phyloP scores from a whole-genome alignment of 2,797 vertebrate species.

The Syngnathus rostellatus region DNA sequence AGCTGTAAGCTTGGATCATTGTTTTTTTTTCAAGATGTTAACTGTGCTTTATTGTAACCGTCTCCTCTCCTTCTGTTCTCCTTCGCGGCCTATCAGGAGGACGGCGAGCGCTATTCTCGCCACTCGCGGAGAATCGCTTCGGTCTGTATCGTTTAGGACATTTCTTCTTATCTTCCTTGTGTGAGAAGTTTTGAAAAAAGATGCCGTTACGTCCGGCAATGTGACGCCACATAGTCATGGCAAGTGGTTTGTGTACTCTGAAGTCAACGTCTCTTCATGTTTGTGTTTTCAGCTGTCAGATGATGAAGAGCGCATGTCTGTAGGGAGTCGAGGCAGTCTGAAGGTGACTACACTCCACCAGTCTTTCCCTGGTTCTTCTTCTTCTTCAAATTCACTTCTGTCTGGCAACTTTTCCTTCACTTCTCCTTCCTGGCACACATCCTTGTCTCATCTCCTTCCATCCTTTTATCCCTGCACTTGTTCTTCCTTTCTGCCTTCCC shows the following conservation, averaged over 20 bases:
- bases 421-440: background rate
- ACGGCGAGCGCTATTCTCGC: conserved; percentile 85
- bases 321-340: conserved; percentile 85
- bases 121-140: conserved; percentile 80
- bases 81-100: conserved; percentile 76
- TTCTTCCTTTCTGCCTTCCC: conserved; percentile 7
- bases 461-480: background rate
- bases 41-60: background rate
- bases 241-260: background rate
- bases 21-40: too few relatives aligned
- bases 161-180: background rate
- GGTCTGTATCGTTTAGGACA: conserved; percentile 72
- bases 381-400: background rate
- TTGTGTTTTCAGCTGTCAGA: conserved; percentile 74
- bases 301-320: conserved; percentile 86
- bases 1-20: background rate
- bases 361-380: background rate
- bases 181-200: background rate
- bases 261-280: background rate
- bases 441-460: background rate
- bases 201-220: background rate
- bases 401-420: background rate
- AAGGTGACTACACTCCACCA: conserved; percentile 71
- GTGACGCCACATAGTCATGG: background rate
- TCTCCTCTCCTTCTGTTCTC: conserved; percentile 35